Evolutionary conservation across 2,113 vertebrate species (phyloP).

Genomic region (Petrocephalus microphthalmus): DNA sequence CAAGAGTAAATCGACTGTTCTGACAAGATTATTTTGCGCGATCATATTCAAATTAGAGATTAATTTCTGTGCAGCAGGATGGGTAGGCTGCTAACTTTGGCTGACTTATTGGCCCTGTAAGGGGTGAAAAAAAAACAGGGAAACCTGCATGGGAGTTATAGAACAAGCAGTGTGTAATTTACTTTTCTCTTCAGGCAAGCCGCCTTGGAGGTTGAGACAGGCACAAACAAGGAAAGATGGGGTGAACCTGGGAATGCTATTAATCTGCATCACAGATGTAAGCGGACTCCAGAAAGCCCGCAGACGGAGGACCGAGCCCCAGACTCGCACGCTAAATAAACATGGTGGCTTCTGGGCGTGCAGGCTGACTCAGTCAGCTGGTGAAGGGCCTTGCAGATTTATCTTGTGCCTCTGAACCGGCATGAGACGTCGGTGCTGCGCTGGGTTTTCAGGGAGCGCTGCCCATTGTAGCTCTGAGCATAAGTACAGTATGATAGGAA

Average conservation of each 20-base stretch:
- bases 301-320: not conserved
- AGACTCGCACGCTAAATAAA: not conserved
- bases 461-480: not conserved
- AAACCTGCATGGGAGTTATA: conserved; percentile 56
- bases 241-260: conserved; percentile 34
- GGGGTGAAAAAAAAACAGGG: conserved; percentile 16
- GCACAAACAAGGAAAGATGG: conserved; percentile 57
- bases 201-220: conserved; percentile 60
- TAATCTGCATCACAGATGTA: conserved; percentile 20
- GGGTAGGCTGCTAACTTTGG: conserved; percentile 51
- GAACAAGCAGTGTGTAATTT: conserved; percentile 61
- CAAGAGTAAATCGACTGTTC: conserved; percentile 64
- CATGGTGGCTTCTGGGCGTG: not conserved
- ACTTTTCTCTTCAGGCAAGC: conserved; percentile 66
- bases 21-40: conserved; percentile 59
- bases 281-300: not conserved
- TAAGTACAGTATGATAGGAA: not conserved
- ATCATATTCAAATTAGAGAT: conserved; percentile 62
- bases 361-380: not conserved
- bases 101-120: conserved; percentile 60
- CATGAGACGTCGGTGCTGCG: not conserved
- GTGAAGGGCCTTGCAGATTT: not conserved
- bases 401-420: not conserved
- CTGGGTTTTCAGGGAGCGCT: not conserved
- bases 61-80: conserved; percentile 56